phyloP scores from a whole-genome alignment of 2,888 invertebrate genomes.

The Marasmarcha lunaedactyla region DNA sequence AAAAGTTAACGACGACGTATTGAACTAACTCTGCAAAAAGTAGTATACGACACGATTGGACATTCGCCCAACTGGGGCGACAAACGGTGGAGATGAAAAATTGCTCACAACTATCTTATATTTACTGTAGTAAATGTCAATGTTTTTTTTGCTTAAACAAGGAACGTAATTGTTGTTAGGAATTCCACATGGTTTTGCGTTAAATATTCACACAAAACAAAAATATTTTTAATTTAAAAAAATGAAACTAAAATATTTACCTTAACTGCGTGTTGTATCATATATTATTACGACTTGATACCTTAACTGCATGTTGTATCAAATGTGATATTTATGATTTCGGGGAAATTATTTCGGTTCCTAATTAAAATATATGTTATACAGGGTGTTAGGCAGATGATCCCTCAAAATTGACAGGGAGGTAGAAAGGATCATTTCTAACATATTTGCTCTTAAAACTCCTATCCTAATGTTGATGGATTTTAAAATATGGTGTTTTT shows the following conservation, averaged over 20 bases:
- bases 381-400: too few species aligned
- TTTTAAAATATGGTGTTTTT: too few species aligned
- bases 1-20: not conserved
- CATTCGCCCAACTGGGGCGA: slow-evolving; percentile 12
- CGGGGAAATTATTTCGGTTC: too few species aligned
- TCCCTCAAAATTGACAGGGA: too few species aligned
- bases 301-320: not conserved
- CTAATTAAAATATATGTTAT: slow-evolving; percentile 14
- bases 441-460: too few species aligned
- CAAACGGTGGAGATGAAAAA: slow-evolving; percentile 13
- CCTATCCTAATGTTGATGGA: too few species aligned
- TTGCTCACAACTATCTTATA: slow-evolving; percentile 9
- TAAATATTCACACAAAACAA: not conserved
- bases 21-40: slow-evolving; percentile 8
- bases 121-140: slow-evolving; percentile 9
- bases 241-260: not conserved
- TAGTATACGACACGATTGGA: slow-evolving; percentile 11
- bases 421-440: too few species aligned
- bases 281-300: not conserved
- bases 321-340: not conserved
- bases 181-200: not conserved
- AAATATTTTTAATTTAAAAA: too few species aligned
- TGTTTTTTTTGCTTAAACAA: not conserved
- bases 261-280: not conserved
- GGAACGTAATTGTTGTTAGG: not conserved